These are phyloP conservation scores for Aplodontia rufa DNA, from an alignment of 2,113 vertebrate genomes.

Conservation along the genomic window DNA sequence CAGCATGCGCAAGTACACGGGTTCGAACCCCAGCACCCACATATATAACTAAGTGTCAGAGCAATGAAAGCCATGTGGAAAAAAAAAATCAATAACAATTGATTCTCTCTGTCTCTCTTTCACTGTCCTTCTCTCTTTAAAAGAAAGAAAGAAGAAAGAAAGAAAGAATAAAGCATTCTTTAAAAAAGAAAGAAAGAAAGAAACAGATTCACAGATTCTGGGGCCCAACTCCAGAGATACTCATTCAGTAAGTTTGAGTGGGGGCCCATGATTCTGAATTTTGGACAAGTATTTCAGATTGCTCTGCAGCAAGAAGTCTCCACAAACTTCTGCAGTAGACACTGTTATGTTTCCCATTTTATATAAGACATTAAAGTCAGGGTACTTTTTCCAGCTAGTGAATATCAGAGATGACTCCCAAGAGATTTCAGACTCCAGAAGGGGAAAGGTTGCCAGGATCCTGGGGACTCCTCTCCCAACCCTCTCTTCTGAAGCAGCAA, in stretches of 20 bases:
- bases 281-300: not conserved
- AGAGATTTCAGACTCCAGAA: not conserved
- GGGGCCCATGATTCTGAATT: not conserved
- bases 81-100: no score
- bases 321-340: not conserved
- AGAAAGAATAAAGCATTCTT: no score
- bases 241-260: not conserved
- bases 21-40: no score
- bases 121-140: no score
- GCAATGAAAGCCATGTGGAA: no score
- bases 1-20: no score
- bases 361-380: not conserved
- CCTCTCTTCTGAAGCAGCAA: not conserved
- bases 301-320: not conserved
- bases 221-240: not conserved
- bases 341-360: not conserved
- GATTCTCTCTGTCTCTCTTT: no score
- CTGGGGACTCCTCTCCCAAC: accelerated
- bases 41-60: no score
- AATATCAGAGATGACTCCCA: not conserved
- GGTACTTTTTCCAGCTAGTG: not conserved
- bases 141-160: no score
- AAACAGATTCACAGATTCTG: not conserved
- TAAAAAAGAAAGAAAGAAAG: no score
- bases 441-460: not conserved